A percentile compares a stretch with the other conserved stretches of the same genome.
phyloP scores from a whole-genome alignment of 92 coral and sea anemone genomes.

The Parazoanthus atlanticus region DNA sequence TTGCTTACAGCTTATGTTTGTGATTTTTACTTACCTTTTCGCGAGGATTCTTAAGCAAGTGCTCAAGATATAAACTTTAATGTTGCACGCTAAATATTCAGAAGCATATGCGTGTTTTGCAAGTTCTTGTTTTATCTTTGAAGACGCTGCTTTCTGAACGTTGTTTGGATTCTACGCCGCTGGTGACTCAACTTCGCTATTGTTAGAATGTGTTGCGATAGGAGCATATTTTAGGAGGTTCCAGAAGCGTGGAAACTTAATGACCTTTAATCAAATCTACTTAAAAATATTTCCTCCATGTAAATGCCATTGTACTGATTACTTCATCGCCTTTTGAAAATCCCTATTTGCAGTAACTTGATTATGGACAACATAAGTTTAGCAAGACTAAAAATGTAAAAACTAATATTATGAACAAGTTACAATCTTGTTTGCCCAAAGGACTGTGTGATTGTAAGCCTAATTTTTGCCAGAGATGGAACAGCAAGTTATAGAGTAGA shows the following conservation, averaged over 20 bases:
- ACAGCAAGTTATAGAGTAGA: too few relatives aligned
- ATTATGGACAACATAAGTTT: not conserved
- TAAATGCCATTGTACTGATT: not conserved
- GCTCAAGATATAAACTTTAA: not conserved
- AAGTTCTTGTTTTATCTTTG: conserved; percentile 2
- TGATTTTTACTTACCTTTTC: not conserved
- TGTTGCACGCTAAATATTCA: not conserved
- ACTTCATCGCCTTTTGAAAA: not conserved
- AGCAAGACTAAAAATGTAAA: not conserved
- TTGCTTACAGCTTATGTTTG: not conserved
- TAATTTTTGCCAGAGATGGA: too few relatives aligned
- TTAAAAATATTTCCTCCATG: too few relatives aligned
- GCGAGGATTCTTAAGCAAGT: conserved; percentile 14
- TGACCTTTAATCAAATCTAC: not conserved
- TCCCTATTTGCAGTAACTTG: too few relatives aligned
- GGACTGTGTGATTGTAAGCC: too few relatives aligned
- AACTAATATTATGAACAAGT: not conserved
- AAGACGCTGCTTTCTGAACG: not conserved
- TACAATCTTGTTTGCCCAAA: too few relatives aligned
- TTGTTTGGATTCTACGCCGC: not conserved
- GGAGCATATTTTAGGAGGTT: not conserved
- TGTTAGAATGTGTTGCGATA: not conserved
- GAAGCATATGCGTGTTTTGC: not conserved
- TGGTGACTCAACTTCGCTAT: not conserved
- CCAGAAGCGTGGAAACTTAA: not conserved